A percentile compares a stretch with the other conserved stretches of the same genome.
These are phyloP conservation scores for Nymphalis polychloros DNA, from an alignment of 2,888 invertebrate species.

Conservation along the genomic window DNA sequence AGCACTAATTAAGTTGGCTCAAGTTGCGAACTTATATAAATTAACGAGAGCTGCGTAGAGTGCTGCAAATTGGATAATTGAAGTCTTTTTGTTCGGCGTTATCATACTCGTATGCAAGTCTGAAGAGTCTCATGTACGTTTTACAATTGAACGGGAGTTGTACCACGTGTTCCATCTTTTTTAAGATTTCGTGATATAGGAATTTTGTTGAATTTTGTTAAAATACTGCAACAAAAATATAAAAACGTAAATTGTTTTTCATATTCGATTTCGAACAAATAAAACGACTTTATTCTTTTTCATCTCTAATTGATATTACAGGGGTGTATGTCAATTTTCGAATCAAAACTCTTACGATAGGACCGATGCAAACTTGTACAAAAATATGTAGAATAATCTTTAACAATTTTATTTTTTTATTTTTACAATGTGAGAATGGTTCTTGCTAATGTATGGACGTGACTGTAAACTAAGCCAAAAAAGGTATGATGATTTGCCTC, in stretches of 20 bases:
- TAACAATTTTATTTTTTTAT: background rate
- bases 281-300: conserved; percentile 20
- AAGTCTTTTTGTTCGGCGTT: conserved; percentile 52
- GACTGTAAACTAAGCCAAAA: too few relatives aligned
- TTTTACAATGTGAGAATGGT: too few relatives aligned
- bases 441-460: too few relatives aligned
- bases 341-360: background rate
- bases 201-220: background rate
- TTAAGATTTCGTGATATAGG: background rate
- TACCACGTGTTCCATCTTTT: conserved; percentile 15
- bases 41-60: conserved; percentile 40
- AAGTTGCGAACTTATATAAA: conserved; percentile 48
- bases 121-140: conserved; percentile 47
- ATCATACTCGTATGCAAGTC: conserved; percentile 36
- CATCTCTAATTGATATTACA: conserved; percentile 21
- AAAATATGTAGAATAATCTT: background rate
- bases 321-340: conserved; percentile 5
- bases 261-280: conserved; percentile 32
- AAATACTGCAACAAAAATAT: conserved; percentile 5
- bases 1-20: conserved; percentile 42
- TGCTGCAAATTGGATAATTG: conserved; percentile 53
- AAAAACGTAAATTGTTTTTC: conserved; percentile 20
- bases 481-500: too few relatives aligned
- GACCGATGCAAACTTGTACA: background rate
- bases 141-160: conserved; percentile 28